These are phyloP conservation scores for Hydropotes inermis DNA, from an alignment of 2,113 vertebrate genomes.

Conservation along the genomic window DNA sequence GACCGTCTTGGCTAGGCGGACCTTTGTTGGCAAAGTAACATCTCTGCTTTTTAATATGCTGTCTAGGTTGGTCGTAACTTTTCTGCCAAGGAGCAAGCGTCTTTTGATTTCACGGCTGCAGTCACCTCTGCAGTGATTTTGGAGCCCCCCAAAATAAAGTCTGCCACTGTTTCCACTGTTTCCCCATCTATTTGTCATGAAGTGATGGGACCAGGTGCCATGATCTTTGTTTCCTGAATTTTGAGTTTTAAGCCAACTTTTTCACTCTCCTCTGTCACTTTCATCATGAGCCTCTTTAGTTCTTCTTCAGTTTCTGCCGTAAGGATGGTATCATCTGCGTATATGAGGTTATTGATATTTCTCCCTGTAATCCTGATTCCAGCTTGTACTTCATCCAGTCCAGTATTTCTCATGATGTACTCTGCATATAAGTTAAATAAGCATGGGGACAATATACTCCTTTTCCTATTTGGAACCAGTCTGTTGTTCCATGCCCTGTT, in stretches of 20 bases:
- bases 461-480: not conserved
- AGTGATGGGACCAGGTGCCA: not conserved
- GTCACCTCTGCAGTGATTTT: not conserved
- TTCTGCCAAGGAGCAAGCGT: not conserved
- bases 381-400: not conserved
- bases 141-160: not conserved
- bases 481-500: rapidly evolving
- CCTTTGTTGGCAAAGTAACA: not conserved
- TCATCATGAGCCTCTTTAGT: not conserved
- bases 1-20: not conserved
- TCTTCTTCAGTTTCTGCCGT: not conserved
- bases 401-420: not conserved
- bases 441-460: not conserved
- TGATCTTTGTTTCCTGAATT: not conserved
- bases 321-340: not conserved
- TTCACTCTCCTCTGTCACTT: not conserved
- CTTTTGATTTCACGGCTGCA: not conserved
- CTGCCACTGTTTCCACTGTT: not conserved
- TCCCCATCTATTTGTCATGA: not conserved
- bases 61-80: not conserved
- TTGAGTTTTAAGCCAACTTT: not conserved
- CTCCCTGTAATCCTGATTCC: not conserved
- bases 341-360: not conserved
- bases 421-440: not conserved
- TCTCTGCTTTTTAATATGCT: not conserved